Evolutionary conservation across 2,797 vertebrate genomes (phyloP), one percentile per base, ranked within the genome.

Genomic region (Tiaroga cobitis): DNA sequence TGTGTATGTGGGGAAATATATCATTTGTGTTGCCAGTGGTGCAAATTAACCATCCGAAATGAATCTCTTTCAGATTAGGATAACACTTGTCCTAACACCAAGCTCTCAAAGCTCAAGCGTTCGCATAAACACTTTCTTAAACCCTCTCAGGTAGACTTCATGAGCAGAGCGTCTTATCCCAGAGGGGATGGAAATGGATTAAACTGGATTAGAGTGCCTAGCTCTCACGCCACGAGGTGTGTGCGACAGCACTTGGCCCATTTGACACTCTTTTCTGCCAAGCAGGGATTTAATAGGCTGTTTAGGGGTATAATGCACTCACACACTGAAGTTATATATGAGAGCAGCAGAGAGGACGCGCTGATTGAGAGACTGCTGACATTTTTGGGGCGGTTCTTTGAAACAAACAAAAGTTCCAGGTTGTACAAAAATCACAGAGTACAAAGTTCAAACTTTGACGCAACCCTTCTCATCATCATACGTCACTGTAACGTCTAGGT

Each of bases 281-380:
- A 84, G 78, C 29, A n/a, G 70, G 72, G 82, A 92, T 92, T 93
- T 93, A 94, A 94, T 93, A 93, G 91, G 90, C 92, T 92, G 91
- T 94, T 94, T 93, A 93, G 91, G 84, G 91, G 87, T 89, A 88
- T 90, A 91, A 93, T 89, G 91, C 93, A 88, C 83, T 90, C 61
- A 41, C 56, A 39, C 90, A 86, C 90, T 87, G 88, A 87, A 80
- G 43, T 82, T 87, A 86, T 85, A 90, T 87, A 76, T 90, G 89
- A 92, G 92, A 90, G 89, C 94, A 89, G 84, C 84, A 84, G 90
- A 90, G 92, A 92, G 91, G 88, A 83, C 79, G 41, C 88, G 88
- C 69, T 93, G 92, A 93, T 94, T 93, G 92, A 89, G 90, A 89
- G 92, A 92, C 91, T 93, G 90, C 90, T 92, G 93, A 93, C 91